Conservation (phyloP, 1,140 invertebrate genomes). For the Anastrepha ludens region DNA sequence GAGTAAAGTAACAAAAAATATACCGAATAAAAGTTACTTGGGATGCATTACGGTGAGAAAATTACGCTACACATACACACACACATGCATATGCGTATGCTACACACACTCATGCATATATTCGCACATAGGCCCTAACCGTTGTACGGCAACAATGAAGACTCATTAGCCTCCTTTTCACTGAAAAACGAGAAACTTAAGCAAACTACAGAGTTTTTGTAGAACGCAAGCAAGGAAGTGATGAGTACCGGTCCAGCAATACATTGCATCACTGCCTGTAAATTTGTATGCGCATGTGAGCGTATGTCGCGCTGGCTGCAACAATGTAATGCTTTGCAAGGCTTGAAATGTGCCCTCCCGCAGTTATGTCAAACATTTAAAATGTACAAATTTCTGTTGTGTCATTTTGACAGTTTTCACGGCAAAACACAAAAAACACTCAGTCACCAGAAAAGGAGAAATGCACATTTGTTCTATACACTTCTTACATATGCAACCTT, state of each 20-base stretch:
- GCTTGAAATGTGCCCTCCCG: neutral
- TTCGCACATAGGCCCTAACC: neutral
- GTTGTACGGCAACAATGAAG: conserved; percentile 25
- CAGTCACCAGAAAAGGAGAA: neutral
- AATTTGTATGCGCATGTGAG: neutral
- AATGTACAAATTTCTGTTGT: conserved; percentile 50
- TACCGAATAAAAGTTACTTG: neutral
- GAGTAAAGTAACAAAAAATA: neutral
- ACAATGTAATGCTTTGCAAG: neutral
- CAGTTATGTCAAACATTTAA: conserved; percentile 51
- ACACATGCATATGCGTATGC: neutral
- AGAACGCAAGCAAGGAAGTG: conserved; percentile 19
- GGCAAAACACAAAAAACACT: neutral
- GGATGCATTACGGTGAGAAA: conserved; percentile 19
- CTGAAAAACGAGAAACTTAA: conserved; percentile 9
- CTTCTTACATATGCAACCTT: neutral
- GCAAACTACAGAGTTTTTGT: neutral
- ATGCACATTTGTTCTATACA: neutral
- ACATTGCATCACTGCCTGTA: neutral
- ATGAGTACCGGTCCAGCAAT: neutral
- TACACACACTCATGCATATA: neutral
- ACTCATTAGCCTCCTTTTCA: conserved; percentile 38
- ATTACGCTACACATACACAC: neutral
- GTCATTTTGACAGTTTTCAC: conserved; percentile 49
- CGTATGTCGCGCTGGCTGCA: neutral